Evolutionary conservation across 2,113 vertebrate species (phyloP).

Genomic region (Microtus richardsoni): DNA sequence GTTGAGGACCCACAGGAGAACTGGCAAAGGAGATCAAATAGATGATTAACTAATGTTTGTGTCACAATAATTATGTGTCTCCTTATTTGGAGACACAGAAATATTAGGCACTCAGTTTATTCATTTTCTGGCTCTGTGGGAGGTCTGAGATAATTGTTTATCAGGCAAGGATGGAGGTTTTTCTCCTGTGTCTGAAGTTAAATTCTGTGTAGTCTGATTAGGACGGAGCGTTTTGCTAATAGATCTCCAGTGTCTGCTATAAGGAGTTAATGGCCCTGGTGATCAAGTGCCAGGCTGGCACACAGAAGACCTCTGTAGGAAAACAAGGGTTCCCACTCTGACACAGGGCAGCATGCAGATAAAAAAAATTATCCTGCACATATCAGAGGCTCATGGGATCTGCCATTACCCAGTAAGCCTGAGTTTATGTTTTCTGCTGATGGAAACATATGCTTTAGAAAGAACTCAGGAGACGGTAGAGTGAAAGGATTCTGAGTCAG

Average conservation of each 20-base stretch:
- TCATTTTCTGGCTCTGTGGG: slow-evolving; percentile 17
- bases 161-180: accelerated
- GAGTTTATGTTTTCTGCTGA: background rate
- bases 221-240: background rate
- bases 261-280: background rate
- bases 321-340: background rate
- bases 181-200: background rate
- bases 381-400: background rate
- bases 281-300: background rate
- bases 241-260: background rate
- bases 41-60: background rate
- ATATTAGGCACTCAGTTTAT: background rate
- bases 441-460: background rate
- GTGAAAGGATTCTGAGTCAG: background rate
- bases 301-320: background rate
- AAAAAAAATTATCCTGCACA: background rate
- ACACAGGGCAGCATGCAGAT: background rate
- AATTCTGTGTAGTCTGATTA: background rate
- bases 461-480: background rate
- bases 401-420: background rate
- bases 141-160: background rate
- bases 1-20: background rate
- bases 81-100: background rate
- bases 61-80: background rate
- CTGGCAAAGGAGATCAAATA: background rate